Base-by-base conservation (phyloP, 2,797 vertebrate species). In the Valencia hispanica region DNA sequence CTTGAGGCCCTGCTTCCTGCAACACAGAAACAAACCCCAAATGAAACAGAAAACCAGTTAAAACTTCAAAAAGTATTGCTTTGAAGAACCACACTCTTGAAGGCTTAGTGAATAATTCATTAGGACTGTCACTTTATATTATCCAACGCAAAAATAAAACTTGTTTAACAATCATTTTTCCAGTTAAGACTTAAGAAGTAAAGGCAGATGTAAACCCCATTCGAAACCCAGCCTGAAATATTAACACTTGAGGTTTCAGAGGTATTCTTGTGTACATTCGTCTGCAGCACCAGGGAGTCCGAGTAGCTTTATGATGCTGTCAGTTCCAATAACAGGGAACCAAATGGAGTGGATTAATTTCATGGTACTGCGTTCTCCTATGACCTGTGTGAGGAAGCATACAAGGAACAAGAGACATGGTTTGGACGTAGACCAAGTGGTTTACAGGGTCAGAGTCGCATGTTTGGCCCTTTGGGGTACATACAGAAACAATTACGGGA, bases 401-500 rank as follows among this genome's bases (percentile, higher is more conserved):
- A 80, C 17, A 39, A 79, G 87, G 78, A 94, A 92, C 86, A 75
- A 74, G 89, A 92, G 90, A 89, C 73, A 68, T 0, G 68, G 27
- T 75, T 87, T 93, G 92, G 91, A 93, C 0, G 1, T 27, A 48
- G 69, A 91, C 90, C 90, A 92, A 83, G 74, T 0, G 4, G 51
- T 86, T 83, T 84, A 75, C 68, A 81, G 76, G 90, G 87, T 87
- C 86, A 83, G 68, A 78, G 87, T 70, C 85, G 63, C 66, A 57
- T 85, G 86, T 88, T 91, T 77, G 51, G 82, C 79, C 77, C 85
- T 88, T 90, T 82, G 86, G 89, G 91, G 81, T 75, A 82, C 89
- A 93, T 91, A 88, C 87, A 91, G 82, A 87, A 90, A 85, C 80
- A 61, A 92, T 93, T 89, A 90, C 71, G 47, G 86, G 89, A 92